phyloP scores from a whole-genome alignment of 2,113 vertebrate genomes.

The Dromiciops gliroides region DNA sequence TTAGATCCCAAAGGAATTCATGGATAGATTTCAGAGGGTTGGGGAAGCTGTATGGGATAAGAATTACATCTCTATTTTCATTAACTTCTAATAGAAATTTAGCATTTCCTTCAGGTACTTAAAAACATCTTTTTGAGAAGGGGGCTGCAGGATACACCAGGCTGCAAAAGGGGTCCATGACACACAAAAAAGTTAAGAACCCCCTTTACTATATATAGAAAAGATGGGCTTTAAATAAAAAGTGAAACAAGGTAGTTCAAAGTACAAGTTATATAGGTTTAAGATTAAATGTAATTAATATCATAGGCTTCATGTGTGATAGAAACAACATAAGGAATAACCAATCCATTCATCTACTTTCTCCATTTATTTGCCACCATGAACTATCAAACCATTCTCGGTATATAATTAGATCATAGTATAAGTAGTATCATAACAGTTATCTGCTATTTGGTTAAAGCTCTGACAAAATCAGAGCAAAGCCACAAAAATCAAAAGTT shows the following conservation, averaged over 20 bases:
- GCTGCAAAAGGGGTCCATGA: neutral
- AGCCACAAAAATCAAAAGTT: neutral
- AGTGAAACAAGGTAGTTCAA: constrained; percentile 23
- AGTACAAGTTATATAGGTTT: constrained; percentile 3
- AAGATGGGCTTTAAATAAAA: constrained; percentile 36
- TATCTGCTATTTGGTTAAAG: constrained; percentile 1
- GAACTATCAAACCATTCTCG: neutral
- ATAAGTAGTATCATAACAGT: neutral
- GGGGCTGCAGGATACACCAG: neutral
- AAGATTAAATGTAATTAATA: constrained; percentile 27
- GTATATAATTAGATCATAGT: constrained; percentile 22
- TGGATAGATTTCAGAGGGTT: neutral
- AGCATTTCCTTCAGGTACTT: neutral
- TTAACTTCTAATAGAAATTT: neutral
- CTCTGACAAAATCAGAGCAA: neutral
- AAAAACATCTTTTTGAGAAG: neutral
- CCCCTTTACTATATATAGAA: constrained; percentile 3
- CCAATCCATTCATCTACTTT: constrained; percentile 30
- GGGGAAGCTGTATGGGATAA: neutral
- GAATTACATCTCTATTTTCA: neutral
- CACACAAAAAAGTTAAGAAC: neutral
- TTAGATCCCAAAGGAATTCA: neutral
- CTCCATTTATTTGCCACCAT: constrained; percentile 29
- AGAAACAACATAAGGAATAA: constrained; percentile 47
- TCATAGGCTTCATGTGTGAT: neutral